Evolutionary conservation across 2,888 invertebrate genomes (phyloP).

Genomic region (Lithodes maja): DNA sequence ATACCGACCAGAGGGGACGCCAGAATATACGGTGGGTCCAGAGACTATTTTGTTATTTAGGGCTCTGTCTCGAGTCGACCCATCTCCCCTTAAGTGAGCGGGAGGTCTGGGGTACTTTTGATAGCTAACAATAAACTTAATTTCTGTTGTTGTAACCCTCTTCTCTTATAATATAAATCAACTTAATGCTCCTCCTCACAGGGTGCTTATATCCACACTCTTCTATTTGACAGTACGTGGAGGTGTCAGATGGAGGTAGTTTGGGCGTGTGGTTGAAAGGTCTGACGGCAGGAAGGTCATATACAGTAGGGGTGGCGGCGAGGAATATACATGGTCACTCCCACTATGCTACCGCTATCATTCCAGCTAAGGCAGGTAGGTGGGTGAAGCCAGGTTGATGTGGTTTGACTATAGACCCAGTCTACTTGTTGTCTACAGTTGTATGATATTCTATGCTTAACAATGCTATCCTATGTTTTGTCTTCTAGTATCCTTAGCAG

Average conservation of each 20-base stretch:
- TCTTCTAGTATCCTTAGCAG: neutral
- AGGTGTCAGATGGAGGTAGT: slow-evolving; percentile 25
- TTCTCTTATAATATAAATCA: too few relatives aligned
- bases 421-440: too few relatives aligned
- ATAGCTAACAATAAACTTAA: too few relatives aligned
- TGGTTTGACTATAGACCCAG: neutral
- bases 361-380: neutral
- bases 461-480: too few relatives aligned
- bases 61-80: too few relatives aligned
- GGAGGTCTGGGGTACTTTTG: too few relatives aligned
- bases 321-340: slow-evolving; percentile 24
- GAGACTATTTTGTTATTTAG: neutral
- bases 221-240: slow-evolving; percentile 25
- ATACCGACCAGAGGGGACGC: neutral
- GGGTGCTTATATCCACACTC: neutral
- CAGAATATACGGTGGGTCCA: neutral
- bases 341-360: slow-evolving; percentile 4
- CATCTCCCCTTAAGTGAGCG: too few relatives aligned
- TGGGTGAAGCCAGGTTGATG: neutral
- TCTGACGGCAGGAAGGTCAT: slow-evolving; percentile 14
- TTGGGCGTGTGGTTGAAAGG: neutral
- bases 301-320: slow-evolving; percentile 21
- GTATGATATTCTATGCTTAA: too few relatives aligned
- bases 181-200: neutral
- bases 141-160: too few relatives aligned